Percentiles rank a stretch among this genome's conserved stretches.
Evolutionary conservation across 1,140 invertebrate species (phyloP).

Genomic region (Diachasma alloeum): DNA sequence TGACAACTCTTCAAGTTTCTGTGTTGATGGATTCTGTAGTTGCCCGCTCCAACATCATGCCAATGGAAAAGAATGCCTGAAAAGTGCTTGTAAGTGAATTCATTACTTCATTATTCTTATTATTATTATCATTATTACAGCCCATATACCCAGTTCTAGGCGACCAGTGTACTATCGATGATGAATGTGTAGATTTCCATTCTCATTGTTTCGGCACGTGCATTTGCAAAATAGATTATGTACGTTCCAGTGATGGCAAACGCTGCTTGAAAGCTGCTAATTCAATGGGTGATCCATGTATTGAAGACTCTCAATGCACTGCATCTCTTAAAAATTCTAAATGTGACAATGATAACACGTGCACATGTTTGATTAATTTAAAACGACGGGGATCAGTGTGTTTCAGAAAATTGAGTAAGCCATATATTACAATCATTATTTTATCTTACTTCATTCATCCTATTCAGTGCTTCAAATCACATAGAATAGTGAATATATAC

Average conservation of each 20-base stretch:
- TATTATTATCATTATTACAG: neutral
- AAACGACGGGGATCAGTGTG: slow-evolving; percentile 48
- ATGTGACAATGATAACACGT: slow-evolving; percentile 43
- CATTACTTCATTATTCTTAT: too few species aligned
- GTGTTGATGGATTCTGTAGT: slow-evolving; percentile 44
- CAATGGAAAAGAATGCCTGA: slow-evolving; percentile 49
- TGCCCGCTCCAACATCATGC: slow-evolving; percentile 49
- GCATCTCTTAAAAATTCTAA: slow-evolving; percentile 41
- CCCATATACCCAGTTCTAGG: slow-evolving; percentile 38
- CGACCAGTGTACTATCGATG: slow-evolving; percentile 44
- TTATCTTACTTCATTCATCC: neutral
- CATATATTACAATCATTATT: neutral
- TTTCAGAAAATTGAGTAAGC: slow-evolving; percentile 46
- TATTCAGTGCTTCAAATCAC: slow-evolving; percentile 6
- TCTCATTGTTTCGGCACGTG: slow-evolving; percentile 47
- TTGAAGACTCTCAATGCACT: slow-evolving; percentile 51
- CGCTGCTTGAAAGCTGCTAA: slow-evolving; percentile 49
- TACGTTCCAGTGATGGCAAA: slow-evolving; percentile 42
- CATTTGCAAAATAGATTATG: slow-evolving; percentile 48
- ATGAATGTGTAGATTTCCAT: slow-evolving; percentile 49
- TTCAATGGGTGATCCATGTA: slow-evolving; percentile 48
- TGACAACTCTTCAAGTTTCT: slow-evolving; percentile 43
- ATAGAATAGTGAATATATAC: too few species aligned
- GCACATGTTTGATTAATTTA: slow-evolving; percentile 43
- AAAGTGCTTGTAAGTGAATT: slow-evolving; percentile 43